These are phyloP conservation scores for Porites divaricata DNA, from an alignment of 92 coral and sea anemone species.

Conservation along the genomic window DNA sequence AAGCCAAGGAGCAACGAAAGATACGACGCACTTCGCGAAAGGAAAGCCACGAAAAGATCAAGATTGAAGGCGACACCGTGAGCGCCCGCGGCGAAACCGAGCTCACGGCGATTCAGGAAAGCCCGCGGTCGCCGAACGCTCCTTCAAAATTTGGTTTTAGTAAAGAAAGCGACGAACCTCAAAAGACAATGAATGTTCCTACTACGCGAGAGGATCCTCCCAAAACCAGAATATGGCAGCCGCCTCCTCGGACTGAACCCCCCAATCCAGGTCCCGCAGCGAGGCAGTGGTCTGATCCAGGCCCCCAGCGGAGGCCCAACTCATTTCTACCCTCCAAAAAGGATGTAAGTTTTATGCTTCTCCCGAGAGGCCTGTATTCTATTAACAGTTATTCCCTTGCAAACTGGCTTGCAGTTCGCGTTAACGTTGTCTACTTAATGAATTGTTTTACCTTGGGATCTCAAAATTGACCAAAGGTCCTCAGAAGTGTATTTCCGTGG, in stretches of 20 bases:
- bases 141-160: slow-evolving; percentile 10
- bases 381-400: neutral
- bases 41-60: slow-evolving; percentile 77
- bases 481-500: no score
- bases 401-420: neutral
- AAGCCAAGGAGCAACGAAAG: slow-evolving; percentile 79
- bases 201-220: slow-evolving; percentile 52
- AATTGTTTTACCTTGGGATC: no score
- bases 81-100: slow-evolving; percentile 47
- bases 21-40: slow-evolving; percentile 78
- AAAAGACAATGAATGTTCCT: neutral
- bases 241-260: slow-evolving; percentile 32
- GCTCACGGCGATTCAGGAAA: slow-evolving; percentile 47
- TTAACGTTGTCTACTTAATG: no score
- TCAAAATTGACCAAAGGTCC: no score
- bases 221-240: slow-evolving; percentile 49
- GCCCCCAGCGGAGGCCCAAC: slow-evolving; percentile 49
- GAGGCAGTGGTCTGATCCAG: slow-evolving; percentile 47
- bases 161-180: neutral
- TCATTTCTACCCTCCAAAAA: slow-evolving; percentile 64
- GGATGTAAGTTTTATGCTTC: slow-evolving; percentile 25
- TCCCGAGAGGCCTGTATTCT: neutral
- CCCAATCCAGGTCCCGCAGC: slow-evolving; percentile 2
- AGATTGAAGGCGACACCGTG: slow-evolving; percentile 41
- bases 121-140: slow-evolving; percentile 53